phyloP scores from a whole-genome alignment of 92 coral and sea anemone genomes.

The Pocillopora grandis region DNA sequence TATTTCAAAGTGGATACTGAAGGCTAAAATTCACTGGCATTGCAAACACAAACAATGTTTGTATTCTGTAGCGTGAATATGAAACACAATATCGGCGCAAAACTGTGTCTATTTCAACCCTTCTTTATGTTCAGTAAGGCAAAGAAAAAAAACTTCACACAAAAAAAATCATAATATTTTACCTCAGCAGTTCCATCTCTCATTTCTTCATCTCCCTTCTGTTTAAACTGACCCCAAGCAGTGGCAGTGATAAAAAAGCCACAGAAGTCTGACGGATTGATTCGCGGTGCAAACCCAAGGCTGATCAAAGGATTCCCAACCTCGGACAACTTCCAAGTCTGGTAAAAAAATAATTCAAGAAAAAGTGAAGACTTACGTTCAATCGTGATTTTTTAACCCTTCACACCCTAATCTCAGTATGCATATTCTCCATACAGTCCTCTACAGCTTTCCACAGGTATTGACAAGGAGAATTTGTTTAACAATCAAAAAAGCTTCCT shows the following conservation, averaged over 20 bases:
- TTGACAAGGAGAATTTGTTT: too few species aligned
- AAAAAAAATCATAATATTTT: not conserved
- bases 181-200: constrained; percentile 55
- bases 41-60: too few species aligned
- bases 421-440: too few species aligned
- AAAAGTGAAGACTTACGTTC: not conserved
- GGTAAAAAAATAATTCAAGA: not conserved
- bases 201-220: constrained; percentile 54
- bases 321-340: constrained; percentile 72
- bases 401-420: too few species aligned
- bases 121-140: too few species aligned
- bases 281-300: constrained; percentile 82
- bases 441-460: too few species aligned
- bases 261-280: constrained; percentile 61
- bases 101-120: too few species aligned
- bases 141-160: too few species aligned
- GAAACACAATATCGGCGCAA: too few species aligned
- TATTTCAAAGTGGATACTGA: not conserved
- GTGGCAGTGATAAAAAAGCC: constrained; percentile 84
- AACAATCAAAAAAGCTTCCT: too few species aligned
- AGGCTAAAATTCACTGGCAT: not conserved
- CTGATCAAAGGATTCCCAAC: constrained; percentile 58
- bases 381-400: not conserved
- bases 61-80: too few species aligned
- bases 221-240: constrained; percentile 88